phyloP scores from a whole-genome alignment of 2,888 invertebrate species.

The Eristalis tenax region DNA sequence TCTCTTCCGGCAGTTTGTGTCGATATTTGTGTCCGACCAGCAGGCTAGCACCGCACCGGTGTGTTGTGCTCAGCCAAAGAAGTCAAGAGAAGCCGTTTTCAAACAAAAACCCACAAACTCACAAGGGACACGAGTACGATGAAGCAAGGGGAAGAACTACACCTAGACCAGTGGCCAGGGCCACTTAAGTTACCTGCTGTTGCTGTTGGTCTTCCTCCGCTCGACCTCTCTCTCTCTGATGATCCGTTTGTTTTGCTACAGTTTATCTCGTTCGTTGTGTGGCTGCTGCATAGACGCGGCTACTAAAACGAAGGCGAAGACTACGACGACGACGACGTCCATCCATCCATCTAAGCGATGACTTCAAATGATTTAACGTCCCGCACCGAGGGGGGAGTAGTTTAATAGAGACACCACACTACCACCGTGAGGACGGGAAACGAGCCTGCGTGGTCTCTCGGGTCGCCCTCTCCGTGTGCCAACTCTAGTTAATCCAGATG shows the following conservation, averaged over 20 bases:
- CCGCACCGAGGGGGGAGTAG: constrained; percentile 36
- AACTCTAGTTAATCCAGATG: constrained; percentile 61
- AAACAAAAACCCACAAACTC: constrained; percentile 29
- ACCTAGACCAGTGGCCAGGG: constrained; percentile 58
- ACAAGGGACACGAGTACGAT: neutral
- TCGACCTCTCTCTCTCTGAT: constrained; percentile 37
- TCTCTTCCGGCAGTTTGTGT: constrained; percentile 69
- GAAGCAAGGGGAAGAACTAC: constrained; percentile 16
- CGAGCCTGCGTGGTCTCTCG: constrained; percentile 8
- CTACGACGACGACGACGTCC: constrained; percentile 28
- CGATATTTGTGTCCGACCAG: constrained; percentile 65
- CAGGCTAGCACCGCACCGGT: constrained; percentile 11
- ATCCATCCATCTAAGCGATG: constrained; percentile 50
- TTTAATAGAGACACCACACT: constrained; percentile 34
- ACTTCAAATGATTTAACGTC: constrained; percentile 63
- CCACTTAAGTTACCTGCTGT: constrained; percentile 66
- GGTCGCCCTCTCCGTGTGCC: constrained; percentile 11
- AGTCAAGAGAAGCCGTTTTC: constrained; percentile 28
- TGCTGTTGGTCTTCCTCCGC: constrained; percentile 15
- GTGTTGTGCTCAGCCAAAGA: constrained; percentile 16
- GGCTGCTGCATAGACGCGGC: constrained; percentile 6
- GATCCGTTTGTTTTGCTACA: constrained; percentile 62
- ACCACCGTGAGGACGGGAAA: constrained; percentile 1
- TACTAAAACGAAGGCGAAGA: constrained; percentile 12
- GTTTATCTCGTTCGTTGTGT: constrained; percentile 41